Evolutionary conservation across 1,140 invertebrate species (phyloP).

Genomic region (Solenopsis invicta): DNA sequence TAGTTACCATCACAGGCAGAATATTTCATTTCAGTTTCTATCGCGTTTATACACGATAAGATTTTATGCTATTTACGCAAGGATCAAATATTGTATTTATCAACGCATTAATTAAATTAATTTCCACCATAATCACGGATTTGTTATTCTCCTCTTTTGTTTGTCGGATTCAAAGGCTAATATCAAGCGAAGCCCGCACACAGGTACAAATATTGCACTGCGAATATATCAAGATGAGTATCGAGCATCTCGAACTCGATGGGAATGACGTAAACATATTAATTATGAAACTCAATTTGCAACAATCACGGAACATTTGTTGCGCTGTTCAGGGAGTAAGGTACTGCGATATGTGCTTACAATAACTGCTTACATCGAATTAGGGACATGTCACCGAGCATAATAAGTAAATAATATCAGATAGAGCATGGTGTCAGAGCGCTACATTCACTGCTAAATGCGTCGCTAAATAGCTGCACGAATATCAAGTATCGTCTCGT

Average conservation of each 20-base stretch:
- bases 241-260: background rate
- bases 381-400: slow-evolving; percentile 7
- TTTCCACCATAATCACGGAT: background rate
- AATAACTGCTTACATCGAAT: slow-evolving; percentile 44
- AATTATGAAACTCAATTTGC: slow-evolving; percentile 53
- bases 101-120: background rate
- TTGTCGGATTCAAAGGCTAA: background rate
- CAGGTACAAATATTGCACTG: background rate
- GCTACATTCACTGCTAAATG: slow-evolving; percentile 31
- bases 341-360: background rate
- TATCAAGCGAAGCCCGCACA: slow-evolving; percentile 7
- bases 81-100: background rate
- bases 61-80: background rate
- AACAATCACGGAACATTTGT: slow-evolving; percentile 46
- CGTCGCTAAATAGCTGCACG: background rate
- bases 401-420: slow-evolving; percentile 46
- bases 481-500: slow-evolving; percentile 31
- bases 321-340: background rate
- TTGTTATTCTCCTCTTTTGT: background rate
- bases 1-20: slow-evolving; percentile 20
- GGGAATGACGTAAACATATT: slow-evolving; percentile 19
- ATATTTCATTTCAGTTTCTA: slow-evolving; percentile 29
- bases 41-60: background rate
- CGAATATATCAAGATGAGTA: slow-evolving; percentile 9
- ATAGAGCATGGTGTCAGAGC: background rate